These are phyloP conservation scores for Pluvianellus socialis DNA, from an alignment of 2,113 vertebrate species.

Conservation along the genomic window DNA sequence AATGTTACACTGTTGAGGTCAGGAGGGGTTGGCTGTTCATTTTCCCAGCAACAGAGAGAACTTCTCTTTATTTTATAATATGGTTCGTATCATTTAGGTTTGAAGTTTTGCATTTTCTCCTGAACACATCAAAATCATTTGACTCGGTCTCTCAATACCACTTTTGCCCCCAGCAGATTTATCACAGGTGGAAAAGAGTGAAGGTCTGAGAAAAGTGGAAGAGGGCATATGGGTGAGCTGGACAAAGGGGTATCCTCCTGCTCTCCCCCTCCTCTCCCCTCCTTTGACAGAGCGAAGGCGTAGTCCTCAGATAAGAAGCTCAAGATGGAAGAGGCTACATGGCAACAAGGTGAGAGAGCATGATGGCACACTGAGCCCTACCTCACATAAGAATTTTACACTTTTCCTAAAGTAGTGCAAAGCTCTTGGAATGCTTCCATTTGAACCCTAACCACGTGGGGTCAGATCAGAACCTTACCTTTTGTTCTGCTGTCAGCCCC, in stretches of 20 bases:
- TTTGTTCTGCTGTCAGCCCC: background rate
- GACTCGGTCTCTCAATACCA: too few species aligned
- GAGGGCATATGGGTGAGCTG: background rate
- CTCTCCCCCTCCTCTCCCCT: background rate
- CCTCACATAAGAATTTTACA: background rate
- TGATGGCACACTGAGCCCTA: fast-evolving
- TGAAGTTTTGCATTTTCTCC: too few species aligned
- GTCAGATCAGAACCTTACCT: background rate
- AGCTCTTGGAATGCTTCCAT: background rate
- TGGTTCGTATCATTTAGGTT: too few species aligned
- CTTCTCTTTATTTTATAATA: too few species aligned
- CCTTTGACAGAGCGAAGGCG: background rate
- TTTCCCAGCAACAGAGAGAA: too few species aligned
- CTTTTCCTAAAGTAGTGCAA: background rate
- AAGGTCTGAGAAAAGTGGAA: too few species aligned
- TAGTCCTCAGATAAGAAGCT: background rate
- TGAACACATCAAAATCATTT: too few species aligned
- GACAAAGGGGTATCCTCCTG: background rate
- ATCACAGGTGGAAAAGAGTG: too few species aligned
- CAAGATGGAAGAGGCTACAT: background rate
- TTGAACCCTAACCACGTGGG: background rate
- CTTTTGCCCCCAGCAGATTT: too few species aligned
- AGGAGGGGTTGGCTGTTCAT: too few species aligned
- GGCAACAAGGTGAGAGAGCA: background rate
- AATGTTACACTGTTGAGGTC: too few species aligned